Conservation (phyloP, 2,888 invertebrate genomes). For the Malacosoma neustria region DNA sequence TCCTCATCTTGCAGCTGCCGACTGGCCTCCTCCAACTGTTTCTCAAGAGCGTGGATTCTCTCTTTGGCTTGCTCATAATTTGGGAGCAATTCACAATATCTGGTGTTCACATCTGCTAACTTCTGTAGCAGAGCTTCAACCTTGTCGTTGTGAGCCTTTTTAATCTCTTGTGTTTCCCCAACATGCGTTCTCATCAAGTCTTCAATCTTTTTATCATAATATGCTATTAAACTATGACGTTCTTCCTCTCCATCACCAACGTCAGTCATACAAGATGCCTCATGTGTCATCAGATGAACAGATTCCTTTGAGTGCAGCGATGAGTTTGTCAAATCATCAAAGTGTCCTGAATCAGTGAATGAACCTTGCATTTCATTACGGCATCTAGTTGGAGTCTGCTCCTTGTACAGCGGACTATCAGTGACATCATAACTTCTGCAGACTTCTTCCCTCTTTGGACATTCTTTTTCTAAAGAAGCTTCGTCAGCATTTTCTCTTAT, state of each 20-base stretch:
- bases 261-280: constrained; percentile 69
- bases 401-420: constrained; percentile 63
- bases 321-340: constrained; percentile 86
- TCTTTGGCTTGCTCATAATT: constrained; percentile 84
- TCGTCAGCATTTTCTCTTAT: constrained; percentile 80
- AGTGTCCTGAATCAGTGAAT: constrained; percentile 90
- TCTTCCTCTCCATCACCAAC: constrained; percentile 76
- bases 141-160: constrained; percentile 86
- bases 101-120: constrained; percentile 82
- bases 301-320: constrained; percentile 86
- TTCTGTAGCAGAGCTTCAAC: constrained; percentile 83
- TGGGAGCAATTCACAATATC: constrained; percentile 85
- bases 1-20: constrained; percentile 82
- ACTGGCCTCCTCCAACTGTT: constrained; percentile 81
- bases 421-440: constrained; percentile 60
- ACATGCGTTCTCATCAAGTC: constrained; percentile 78
- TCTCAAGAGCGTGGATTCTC: constrained; percentile 80
- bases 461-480: constrained; percentile 37
- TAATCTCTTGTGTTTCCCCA: constrained; percentile 82
- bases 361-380: constrained; percentile 82
- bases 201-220: constrained; percentile 84
- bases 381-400: constrained; percentile 56
- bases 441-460: constrained; percentile 50
- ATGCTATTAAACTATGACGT: constrained; percentile 78
- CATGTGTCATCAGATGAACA: constrained; percentile 71